These are phyloP conservation scores for Pachydiplax longipennis DNA, from an alignment of 2,888 invertebrate species.

Conservation along the genomic window DNA sequence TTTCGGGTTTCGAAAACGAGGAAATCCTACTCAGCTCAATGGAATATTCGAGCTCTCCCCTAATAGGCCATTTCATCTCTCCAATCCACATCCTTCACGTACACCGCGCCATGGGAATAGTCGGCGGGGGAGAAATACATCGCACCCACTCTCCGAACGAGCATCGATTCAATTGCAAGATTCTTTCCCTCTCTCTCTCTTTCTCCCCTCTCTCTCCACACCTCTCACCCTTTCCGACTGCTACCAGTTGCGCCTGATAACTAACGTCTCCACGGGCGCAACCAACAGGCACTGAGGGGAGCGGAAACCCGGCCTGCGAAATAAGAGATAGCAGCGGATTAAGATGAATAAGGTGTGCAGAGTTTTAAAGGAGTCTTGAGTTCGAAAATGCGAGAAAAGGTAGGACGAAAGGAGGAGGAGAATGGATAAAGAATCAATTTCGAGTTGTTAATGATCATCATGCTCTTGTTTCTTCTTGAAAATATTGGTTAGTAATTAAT, in stretches of 20 bases:
- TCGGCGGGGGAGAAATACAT: neutral
- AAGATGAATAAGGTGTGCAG: neutral
- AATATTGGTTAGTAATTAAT: too few species aligned
- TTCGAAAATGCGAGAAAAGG: too few species aligned
- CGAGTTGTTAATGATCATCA: too few species aligned
- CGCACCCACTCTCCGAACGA: neutral
- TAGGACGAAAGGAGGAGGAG: too few species aligned
- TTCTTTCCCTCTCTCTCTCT: too few species aligned
- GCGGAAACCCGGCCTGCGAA: neutral
- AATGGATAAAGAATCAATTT: too few species aligned
- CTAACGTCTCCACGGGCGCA: neutral
- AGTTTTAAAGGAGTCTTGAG: neutral
- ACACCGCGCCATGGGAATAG: neutral
- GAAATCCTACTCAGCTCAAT: neutral
- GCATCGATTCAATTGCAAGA: neutral
- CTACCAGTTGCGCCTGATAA: slow-evolving; percentile 7
- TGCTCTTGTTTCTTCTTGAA: too few species aligned
- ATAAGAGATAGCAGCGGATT: neutral
- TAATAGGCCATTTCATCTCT: neutral
- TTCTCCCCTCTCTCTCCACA: neutral
- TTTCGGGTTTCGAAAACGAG: neutral
- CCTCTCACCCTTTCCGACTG: neutral
- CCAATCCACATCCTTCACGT: neutral
- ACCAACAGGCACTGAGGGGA: neutral
- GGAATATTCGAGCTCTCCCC: neutral